These are phyloP conservation scores for Cryptocheilus praepositus DNA, from an alignment of 2,888 invertebrate species.

Conservation along the genomic window DNA sequence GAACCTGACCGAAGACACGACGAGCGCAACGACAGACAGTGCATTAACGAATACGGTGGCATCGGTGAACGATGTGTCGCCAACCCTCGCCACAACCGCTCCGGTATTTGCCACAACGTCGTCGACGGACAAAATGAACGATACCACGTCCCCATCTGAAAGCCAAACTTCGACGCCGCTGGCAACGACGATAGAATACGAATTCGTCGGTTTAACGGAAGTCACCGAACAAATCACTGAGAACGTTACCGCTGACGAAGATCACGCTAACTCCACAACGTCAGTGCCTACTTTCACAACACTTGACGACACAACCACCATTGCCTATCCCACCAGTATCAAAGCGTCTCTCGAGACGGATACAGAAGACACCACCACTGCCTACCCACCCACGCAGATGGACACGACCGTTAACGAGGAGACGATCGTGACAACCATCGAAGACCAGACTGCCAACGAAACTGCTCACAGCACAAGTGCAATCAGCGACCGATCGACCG, in stretches of 20 bases:
- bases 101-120: background rate
- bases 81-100: background rate
- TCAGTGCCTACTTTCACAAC: background rate
- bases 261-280: background rate
- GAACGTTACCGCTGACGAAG: too few relatives aligned
- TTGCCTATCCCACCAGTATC: background rate
- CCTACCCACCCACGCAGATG: background rate
- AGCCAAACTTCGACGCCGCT: constrained; percentile 31
- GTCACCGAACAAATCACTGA: background rate
- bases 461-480: too few relatives aligned
- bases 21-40: constrained; percentile 6
- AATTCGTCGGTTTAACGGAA: constrained; percentile 64
- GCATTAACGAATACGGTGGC: background rate
- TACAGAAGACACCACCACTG: constrained; percentile 11
- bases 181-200: constrained; percentile 60
- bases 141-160: background rate
- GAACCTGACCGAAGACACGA: constrained; percentile 6
- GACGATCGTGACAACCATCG: constrained; percentile 23
- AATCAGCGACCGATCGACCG: background rate
- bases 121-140: background rate
- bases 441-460: background rate
- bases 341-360: constrained; percentile 22
- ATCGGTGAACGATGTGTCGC: background rate
- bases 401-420: constrained; percentile 12
- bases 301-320: background rate